Evolutionary conservation across 2,888 invertebrate species (phyloP).

Genomic region (Arctia plantaginis): DNA sequence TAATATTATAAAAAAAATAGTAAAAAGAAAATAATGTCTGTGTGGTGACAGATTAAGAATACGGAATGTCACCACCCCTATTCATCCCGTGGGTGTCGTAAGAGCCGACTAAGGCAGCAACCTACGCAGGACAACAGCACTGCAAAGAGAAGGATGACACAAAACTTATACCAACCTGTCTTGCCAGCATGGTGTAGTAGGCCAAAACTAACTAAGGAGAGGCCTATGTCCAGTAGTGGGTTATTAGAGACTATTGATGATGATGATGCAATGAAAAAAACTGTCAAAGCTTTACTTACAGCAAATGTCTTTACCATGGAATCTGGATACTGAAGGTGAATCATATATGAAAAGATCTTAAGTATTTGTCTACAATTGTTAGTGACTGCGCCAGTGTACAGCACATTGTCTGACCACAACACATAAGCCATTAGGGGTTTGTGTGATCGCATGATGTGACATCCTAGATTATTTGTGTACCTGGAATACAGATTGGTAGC

Average conservation of each 20-base stretch:
- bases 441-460: conserved; percentile 71
- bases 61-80: too few species aligned
- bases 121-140: too few species aligned
- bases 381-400: conserved; percentile 71
- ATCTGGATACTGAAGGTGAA: conserved; percentile 76
- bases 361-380: conserved; percentile 73
- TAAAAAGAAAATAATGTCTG: too few species aligned
- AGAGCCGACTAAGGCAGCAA: too few species aligned
- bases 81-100: too few species aligned
- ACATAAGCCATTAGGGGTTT: conserved; percentile 74
- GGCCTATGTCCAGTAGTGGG: too few species aligned
- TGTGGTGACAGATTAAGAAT: too few species aligned
- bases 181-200: too few species aligned
- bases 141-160: not conserved
- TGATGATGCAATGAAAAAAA: not conserved
- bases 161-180: too few species aligned
- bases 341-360: conserved; percentile 67
- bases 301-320: conserved; percentile 68
- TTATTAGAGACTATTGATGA: too few species aligned
- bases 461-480: conserved; percentile 67
- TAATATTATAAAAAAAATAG: not conserved
- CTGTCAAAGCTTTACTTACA: conserved; percentile 60
- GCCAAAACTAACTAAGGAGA: too few species aligned
- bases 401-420: conserved; percentile 71
- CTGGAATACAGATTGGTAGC: conserved; percentile 56